Evolutionary conservation across 2,888 invertebrate species (phyloP), one percentile per base, ranked within the genome.

Genomic region (Chrysomela aeneicollis): DNA sequence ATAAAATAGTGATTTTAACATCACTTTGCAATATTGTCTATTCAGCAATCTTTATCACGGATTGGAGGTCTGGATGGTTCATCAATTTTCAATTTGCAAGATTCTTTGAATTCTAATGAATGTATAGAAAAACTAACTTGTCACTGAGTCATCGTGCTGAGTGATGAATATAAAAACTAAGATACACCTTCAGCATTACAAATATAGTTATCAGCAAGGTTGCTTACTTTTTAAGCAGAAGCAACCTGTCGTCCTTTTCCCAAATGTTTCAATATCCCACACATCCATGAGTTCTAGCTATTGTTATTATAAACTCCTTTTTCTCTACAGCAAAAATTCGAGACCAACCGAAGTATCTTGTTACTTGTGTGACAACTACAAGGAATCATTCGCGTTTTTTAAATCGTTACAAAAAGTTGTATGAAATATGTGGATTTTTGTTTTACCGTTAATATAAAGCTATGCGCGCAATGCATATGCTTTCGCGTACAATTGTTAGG

Each of bases 401-500:
- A 73, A 74, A 73, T 71, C 72, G 73, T 61, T 61, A 64, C 73
- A 61, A 52, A 52, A 57, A 59, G 42, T 22, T 47, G 42, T 55
- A 30, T 52, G 46, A 59, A 42, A 46, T 59, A 66, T 66, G 66
- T 62, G 62, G 66, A 55, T 53, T 52, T 59, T 63, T 63, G 32
- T 62, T 35, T 55, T 52, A 52, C 12, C 64, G 59, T 61, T 62
- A 70, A 71, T 26, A 76, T 67, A 78, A 79, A 80, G 82, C 82
- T 79, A 74, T 82, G 82, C 82, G 83, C 82, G 82, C 82, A 83
- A 83, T 83, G 83, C 83, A 83, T 76, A 79, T 72, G 80, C 82
- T 81, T 79, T 72, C 82, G 82, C 81, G 82, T 76, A 74, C 76
- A 77, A 42, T 78, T 76, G 64, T 79, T 82, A 81, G 79, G 80